Conservation (phyloP, 2,797 vertebrate species). For the Meda fulgida region DNA sequence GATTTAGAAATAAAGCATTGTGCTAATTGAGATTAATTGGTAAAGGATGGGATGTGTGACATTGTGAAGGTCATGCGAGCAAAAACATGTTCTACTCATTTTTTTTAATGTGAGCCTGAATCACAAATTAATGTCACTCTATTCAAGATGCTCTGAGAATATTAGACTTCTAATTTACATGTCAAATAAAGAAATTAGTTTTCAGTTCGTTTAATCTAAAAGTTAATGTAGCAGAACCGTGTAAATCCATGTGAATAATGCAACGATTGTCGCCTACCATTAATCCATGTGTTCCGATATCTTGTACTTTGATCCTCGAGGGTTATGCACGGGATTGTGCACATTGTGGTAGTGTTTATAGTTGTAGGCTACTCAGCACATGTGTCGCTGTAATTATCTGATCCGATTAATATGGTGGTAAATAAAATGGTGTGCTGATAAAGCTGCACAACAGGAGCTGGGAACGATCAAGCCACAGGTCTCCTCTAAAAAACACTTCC, state of each 20-base stretch:
- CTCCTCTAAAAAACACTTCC: neutral
- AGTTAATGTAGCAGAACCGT: neutral
- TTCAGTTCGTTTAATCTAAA: constrained; percentile 4
- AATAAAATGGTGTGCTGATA: neutral
- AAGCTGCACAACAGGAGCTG: neutral
- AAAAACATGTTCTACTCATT: constrained; percentile 3
- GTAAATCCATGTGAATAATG: constrained; percentile 8
- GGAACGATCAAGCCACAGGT: neutral
- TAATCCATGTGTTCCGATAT: neutral
- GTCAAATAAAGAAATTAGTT: constrained; percentile 19
- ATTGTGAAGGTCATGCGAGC: constrained; percentile 17
- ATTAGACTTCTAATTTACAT: neutral
- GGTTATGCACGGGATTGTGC: neutral
- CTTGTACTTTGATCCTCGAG: neutral
- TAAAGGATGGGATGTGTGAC: constrained; percentile 6
- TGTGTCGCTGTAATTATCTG: neutral
- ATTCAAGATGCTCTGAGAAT: neutral
- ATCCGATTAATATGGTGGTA: constrained; percentile 8
- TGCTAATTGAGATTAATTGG: constrained; percentile 11
- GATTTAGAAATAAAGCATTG: neutral
- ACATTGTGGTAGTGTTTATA: neutral
- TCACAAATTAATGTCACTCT: constrained; percentile 1
- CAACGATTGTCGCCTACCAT: neutral
- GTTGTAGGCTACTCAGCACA: constrained; percentile 1
- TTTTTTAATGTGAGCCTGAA: neutral